These are phyloP conservation scores for Myrmecobius fasciatus DNA, from an alignment of 2,113 vertebrate species.

Conservation along the genomic window DNA sequence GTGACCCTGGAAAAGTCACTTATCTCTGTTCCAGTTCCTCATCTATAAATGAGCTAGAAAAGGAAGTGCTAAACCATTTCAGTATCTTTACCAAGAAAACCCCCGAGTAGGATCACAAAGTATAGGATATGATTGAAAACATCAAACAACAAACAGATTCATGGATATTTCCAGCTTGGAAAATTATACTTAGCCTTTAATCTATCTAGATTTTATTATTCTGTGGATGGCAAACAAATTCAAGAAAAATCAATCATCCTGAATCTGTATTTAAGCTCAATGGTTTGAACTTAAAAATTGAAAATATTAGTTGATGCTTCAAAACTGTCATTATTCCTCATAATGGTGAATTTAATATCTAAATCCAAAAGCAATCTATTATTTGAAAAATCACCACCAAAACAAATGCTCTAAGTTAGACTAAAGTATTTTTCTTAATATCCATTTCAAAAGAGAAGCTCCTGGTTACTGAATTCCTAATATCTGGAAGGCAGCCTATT, in stretches of 20 bases:
- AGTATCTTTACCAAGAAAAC: not conserved
- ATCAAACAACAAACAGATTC: not conserved
- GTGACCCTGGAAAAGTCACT: not conserved
- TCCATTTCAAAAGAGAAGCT: slow-evolving; percentile 4
- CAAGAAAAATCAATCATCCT: slow-evolving; percentile 4
- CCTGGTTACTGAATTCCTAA: not conserved
- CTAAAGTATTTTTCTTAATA: slow-evolving; percentile 26
- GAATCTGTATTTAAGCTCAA: slow-evolving; percentile 20
- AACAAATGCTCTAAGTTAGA: not conserved
- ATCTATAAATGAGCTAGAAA: not conserved
- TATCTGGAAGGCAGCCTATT: not conserved
- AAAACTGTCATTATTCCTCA: slow-evolving; percentile 6
- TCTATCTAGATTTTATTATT: not conserved
- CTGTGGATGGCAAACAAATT: not conserved
- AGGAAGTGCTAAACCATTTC: not conserved
- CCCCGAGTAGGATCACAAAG: not conserved
- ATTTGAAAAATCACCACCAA: slow-evolving; percentile 27
- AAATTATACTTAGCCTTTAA: slow-evolving; percentile 22
- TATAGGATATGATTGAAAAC: not conserved
- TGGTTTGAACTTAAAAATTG: not conserved
- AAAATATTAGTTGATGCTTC: slow-evolving; percentile 17
- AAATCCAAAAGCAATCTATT: not conserved
- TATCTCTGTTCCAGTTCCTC: not conserved
- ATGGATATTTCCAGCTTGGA: not conserved
- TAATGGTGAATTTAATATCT: not conserved